Evolutionary conservation across 2,888 invertebrate species (phyloP).

Genomic region (Trichogramma evanescens): DNA sequence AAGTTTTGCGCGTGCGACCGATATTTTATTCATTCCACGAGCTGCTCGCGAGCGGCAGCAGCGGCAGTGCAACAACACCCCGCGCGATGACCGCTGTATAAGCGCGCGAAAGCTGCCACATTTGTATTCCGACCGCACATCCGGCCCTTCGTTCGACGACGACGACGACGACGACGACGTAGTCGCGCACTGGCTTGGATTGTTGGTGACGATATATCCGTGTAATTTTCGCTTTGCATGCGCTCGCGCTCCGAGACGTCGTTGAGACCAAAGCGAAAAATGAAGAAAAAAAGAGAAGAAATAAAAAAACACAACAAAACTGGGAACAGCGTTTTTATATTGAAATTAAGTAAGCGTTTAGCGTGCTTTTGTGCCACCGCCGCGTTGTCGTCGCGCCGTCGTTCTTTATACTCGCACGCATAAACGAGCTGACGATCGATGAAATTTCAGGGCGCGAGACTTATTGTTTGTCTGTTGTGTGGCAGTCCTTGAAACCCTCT

Average conservation of each 20-base stretch:
- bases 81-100: constrained; percentile 5
- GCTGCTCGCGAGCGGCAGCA: too few species aligned
- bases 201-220: neutral
- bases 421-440: too few species aligned
- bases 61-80: neutral
- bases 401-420: too few species aligned
- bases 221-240: neutral
- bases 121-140: constrained; percentile 22
- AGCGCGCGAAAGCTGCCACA: constrained; percentile 5
- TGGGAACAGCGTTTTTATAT: too few species aligned
- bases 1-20: neutral
- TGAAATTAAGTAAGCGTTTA: too few species aligned
- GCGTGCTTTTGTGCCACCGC: too few species aligned
- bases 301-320: neutral
- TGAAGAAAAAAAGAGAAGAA: neutral
- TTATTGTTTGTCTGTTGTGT: constrained; percentile 11
- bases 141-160: neutral
- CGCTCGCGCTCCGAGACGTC: neutral
- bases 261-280: neutral
- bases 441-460: constrained; percentile 17
- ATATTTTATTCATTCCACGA: constrained; percentile 17
- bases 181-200: neutral
- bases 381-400: too few species aligned
- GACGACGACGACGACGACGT: neutral
- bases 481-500: constrained; percentile 4